Evolutionary conservation across 1,140 invertebrate genomes (phyloP).

Genomic region (Chrysoperla carnea): DNA sequence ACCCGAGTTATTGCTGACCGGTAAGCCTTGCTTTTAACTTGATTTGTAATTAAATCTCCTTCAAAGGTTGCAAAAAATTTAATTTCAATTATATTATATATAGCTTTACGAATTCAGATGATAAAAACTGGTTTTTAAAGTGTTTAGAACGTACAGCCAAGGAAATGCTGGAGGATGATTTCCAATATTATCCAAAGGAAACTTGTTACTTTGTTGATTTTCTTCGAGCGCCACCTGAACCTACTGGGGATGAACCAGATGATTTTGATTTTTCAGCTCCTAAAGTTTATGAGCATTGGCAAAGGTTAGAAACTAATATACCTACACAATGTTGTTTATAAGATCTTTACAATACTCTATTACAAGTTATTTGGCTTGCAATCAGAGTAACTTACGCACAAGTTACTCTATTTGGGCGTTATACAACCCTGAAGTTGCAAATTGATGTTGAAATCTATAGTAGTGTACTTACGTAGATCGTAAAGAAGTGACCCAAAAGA

Average conservation of each 20-base stretch:
- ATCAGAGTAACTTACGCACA: too few species aligned
- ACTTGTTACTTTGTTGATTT: slow-evolving; percentile 68
- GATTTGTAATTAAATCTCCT: background rate
- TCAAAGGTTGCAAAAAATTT: background rate
- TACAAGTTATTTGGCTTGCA: slow-evolving; percentile 1
- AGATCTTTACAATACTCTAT: too few species aligned
- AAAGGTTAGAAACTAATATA: slow-evolving; percentile 36
- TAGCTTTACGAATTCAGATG: slow-evolving; percentile 44
- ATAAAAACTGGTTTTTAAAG: slow-evolving; percentile 45
- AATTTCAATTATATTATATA: slow-evolving; percentile 1
- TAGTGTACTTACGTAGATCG: too few species aligned
- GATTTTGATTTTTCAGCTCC: slow-evolving; percentile 65
- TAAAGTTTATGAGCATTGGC: slow-evolving; percentile 73
- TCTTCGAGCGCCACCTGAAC: slow-evolving; percentile 63
- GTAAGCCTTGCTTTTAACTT: slow-evolving; percentile 24
- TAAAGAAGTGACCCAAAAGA: too few species aligned
- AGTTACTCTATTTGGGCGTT: too few species aligned
- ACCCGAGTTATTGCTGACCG: slow-evolving; percentile 65
- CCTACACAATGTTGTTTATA: too few species aligned
- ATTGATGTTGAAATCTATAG: too few species aligned
- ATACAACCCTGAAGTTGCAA: too few species aligned
- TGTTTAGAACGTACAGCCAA: slow-evolving; percentile 33
- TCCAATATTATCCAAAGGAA: slow-evolving; percentile 25
- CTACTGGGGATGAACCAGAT: slow-evolving; percentile 68
- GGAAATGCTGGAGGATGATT: slow-evolving; percentile 30